Base-by-base conservation (phyloP, 2,888 invertebrate genomes). In the Euphydryas editha region DNA sequence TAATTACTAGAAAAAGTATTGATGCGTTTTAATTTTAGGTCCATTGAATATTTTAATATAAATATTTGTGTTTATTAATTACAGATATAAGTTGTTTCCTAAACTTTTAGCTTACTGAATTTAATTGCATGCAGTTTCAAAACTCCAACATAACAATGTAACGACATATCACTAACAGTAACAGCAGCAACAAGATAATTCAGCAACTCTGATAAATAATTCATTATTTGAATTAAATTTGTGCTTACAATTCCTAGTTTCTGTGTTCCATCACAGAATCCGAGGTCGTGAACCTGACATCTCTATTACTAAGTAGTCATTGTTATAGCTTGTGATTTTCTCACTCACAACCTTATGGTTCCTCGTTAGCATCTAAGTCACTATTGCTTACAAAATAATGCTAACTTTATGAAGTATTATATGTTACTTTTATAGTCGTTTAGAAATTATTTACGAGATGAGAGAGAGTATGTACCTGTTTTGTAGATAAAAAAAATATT, bases 251-350 rank as follows among this genome's bases (percentile, higher is more conserved):
- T 51, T 51, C 13, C 21, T 21, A 21, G 49, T 51, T 21, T 51
- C 49, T 51, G 49, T 51, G 24, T 24, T 8, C 21, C 49, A 51
- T n/a, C 24, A 51, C 49, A 21, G 21, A 47, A 47, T 47, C 49
- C n/a, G 24, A 51, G 21, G 49, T 51, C 49, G n/a, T 51, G 21
- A 21, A 51, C 49, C 49, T 21, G 21, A 51, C 49, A 24, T n/a
- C n/a, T 51, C 49, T 51, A 51, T 36, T 46, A 46, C 21, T 13
- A 36, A 44, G 46, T 30, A 51, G 15, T 44, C 55, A 62, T 55
- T 62, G 55, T 55, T 54, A 55, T 21, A 44, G 20, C 44, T 55
- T 44, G 55, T 55, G 44, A 62, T 21, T 54, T 46, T 46, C 55
- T 30, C 55, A 46, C 55, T 51, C 39, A 21, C 18, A 55, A 13